Evolutionary conservation across 2,797 vertebrate genomes (phyloP).

Genomic region (Spinus olivaceus): DNA sequence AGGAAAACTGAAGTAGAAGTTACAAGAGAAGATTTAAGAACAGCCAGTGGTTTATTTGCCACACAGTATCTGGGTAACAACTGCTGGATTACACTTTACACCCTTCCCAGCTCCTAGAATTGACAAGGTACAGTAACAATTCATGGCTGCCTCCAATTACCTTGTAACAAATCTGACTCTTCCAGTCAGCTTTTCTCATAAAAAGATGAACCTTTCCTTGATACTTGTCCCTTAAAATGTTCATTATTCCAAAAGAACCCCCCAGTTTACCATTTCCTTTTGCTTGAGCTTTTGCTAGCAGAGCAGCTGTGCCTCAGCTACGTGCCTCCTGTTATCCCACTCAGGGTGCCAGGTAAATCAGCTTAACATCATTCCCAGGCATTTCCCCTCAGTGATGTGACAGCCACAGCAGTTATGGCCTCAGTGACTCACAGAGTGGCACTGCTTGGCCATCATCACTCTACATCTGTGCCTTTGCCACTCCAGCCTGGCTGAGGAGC

Average conservation of each 20-base stretch:
- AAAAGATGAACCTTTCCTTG: neutral
- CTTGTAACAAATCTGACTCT: neutral
- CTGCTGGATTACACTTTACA: neutral
- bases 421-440: neutral
- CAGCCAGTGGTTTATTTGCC: neutral
- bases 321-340: neutral
- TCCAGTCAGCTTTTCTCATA: neutral
- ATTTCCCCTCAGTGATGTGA: fast-evolving
- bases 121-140: neutral
- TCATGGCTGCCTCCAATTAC: neutral
- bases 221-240: neutral
- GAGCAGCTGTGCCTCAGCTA: neutral
- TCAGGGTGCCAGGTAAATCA: neutral
- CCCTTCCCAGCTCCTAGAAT: neutral
- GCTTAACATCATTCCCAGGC: neutral
- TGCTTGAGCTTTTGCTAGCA: neutral
- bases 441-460: neutral
- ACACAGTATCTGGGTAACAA: neutral
- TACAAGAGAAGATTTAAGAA: neutral
- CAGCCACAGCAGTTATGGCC: neutral
- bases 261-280: neutral
- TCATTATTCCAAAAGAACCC: neutral
- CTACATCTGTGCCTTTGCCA: neutral
- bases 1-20: neutral
- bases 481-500: neutral